Evolutionary conservation across 2,888 invertebrate genomes (phyloP).

Genomic region (Trissoscelio sp.): DNA sequence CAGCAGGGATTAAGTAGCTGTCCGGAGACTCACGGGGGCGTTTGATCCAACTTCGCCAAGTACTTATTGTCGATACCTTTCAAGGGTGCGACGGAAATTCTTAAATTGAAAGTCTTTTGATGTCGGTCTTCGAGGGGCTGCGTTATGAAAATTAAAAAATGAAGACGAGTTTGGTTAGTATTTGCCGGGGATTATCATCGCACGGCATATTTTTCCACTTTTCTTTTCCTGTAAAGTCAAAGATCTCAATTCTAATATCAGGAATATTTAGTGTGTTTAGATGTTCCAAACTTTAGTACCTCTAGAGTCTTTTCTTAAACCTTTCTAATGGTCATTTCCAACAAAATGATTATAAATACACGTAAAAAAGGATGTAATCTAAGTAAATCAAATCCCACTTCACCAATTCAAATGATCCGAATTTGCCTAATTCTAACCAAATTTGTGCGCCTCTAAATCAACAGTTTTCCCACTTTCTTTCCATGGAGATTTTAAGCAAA

Average conservation of each 20-base stretch:
- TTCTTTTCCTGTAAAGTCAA: not conserved
- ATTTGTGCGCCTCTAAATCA: too few species aligned
- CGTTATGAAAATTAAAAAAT: constrained; percentile 47
- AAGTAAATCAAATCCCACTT: too few species aligned
- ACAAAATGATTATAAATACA: too few species aligned
- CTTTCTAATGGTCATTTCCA: too few species aligned
- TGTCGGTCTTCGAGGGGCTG: constrained; percentile 7
- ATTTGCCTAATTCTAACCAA: too few species aligned
- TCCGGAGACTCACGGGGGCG: not conserved
- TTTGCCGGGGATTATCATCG: not conserved
- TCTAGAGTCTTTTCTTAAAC: too few species aligned
- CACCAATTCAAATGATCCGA: too few species aligned
- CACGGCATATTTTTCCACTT: not conserved
- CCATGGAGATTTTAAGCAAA: too few species aligned
- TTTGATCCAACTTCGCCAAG: constrained; percentile 36
- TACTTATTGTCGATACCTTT: constrained; percentile 45
- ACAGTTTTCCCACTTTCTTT: too few species aligned
- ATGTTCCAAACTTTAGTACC: too few species aligned
- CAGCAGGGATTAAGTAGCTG: constrained; percentile 35
- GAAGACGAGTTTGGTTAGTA: not conserved
- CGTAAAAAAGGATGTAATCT: too few species aligned
- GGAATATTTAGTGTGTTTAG: not conserved
- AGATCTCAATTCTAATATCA: not conserved
- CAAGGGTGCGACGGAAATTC: constrained; percentile 6
- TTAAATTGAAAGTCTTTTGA: constrained; percentile 55